A percentile compares a stretch with the other conserved stretches of the same genome.
These are phyloP conservation scores for Fabriciana adippe DNA, from an alignment of 2,888 invertebrate genomes.

Conservation along the genomic window DNA sequence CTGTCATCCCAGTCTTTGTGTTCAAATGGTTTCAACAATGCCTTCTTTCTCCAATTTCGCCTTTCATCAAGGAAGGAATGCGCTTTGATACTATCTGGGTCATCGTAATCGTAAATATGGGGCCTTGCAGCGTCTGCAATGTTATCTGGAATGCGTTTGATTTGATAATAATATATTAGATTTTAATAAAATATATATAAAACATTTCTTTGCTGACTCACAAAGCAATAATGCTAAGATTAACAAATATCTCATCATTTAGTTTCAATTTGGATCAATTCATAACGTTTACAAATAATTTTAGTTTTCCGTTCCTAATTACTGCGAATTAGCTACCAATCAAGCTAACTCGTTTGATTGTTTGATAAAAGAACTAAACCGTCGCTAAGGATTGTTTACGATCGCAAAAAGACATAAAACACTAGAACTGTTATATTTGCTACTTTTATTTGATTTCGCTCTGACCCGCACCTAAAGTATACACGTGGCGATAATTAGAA, in stretches of 20 bases:
- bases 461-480: neutral
- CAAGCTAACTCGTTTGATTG: constrained; percentile 33
- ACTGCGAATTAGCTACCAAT: constrained; percentile 42
- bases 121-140: constrained; percentile 55
- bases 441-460: constrained; percentile 9
- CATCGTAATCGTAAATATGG: constrained; percentile 67
- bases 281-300: constrained; percentile 40
- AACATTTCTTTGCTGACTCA: constrained; percentile 50
- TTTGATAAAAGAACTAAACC: constrained; percentile 39
- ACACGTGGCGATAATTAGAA: too few relatives aligned
- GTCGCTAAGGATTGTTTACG: constrained; percentile 33
- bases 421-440: neutral
- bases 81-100: constrained; percentile 58
- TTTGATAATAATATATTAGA: neutral
- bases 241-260: constrained; percentile 66
- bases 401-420: constrained; percentile 32
- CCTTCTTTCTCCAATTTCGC: constrained; percentile 69
- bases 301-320: constrained; percentile 49
- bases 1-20: constrained; percentile 60
- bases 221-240: constrained; percentile 68
- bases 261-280: constrained; percentile 20
- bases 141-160: constrained; percentile 46
- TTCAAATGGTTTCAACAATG: constrained; percentile 55
- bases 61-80: constrained; percentile 63
- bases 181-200: neutral